These are phyloP conservation scores for Mormyrus proboscirostris DNA, from an alignment of 2,797 vertebrate species.

Conservation along the genomic window DNA sequence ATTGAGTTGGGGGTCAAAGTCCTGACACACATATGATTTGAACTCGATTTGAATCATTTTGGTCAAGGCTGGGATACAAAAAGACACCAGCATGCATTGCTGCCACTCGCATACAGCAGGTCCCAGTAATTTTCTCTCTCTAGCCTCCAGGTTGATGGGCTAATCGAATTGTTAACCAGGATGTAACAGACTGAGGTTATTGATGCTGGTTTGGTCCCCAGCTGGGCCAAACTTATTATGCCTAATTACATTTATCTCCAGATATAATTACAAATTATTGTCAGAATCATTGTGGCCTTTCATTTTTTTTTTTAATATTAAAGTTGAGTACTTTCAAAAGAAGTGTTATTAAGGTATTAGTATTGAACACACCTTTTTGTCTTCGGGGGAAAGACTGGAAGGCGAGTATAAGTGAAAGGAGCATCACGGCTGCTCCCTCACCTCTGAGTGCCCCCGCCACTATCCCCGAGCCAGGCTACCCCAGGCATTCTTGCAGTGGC, in stretches of 20 bases:
- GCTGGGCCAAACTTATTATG: background rate
- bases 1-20: background rate
- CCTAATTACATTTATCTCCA: background rate
- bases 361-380: background rate
- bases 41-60: background rate
- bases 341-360: background rate
- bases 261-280: conserved; percentile 7
- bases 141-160: background rate
- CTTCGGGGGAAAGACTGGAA: background rate
- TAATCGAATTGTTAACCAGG: conserved; percentile 8
- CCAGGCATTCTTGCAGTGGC: background rate
- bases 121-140: background rate
- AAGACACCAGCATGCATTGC: background rate
- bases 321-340: background rate
- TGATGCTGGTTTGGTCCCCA: conserved; percentile 5
- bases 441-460: background rate
- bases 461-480: background rate
- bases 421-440: background rate
- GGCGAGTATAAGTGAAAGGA: background rate
- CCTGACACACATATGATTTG: background rate
- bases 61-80: background rate
- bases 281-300: background rate
- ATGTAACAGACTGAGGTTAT: background rate
- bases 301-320: conserved; percentile 5
- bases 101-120: background rate